phyloP scores from a whole-genome alignment of 2,113 vertebrate genomes.

The Typhlomys cinereus region DNA sequence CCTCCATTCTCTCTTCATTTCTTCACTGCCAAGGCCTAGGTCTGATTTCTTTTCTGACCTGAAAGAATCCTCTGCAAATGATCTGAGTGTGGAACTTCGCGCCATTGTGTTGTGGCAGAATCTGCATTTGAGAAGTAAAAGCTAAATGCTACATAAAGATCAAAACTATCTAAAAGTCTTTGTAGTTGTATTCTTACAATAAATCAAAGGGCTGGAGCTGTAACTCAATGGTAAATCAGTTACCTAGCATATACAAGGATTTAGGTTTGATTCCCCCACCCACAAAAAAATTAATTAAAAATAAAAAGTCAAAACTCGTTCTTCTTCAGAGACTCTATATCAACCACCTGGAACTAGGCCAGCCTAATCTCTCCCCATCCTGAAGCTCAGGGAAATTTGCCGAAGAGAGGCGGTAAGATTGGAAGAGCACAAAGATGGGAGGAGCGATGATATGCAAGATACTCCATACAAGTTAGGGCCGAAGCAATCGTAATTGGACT shows the following conservation, averaged over 20 bases:
- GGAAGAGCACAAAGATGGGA: no score
- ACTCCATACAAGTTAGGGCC: no score
- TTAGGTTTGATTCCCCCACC: background rate
- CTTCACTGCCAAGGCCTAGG: background rate
- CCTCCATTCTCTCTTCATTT: conserved; percentile 13
- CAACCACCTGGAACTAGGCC: no score
- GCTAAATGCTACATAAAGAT: background rate
- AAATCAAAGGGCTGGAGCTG: background rate
- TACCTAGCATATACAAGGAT: background rate
- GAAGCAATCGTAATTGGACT: no score
- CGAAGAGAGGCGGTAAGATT: no score
- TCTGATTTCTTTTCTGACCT: conserved; percentile 35
- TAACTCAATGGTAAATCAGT: background rate
- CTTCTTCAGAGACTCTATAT: no score
- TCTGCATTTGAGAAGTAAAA: conserved; percentile 31
- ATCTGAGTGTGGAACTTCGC: conserved; percentile 42
- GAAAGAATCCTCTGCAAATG: conserved; percentile 34
- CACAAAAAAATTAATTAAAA: background rate
- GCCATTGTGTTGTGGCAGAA: conserved; percentile 10
- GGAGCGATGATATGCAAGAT: no score
- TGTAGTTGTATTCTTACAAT: background rate
- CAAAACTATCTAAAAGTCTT: conserved; percentile 2
- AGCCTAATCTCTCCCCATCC: no score
- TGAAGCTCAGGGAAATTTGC: no score
- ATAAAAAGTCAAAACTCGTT: background rate